Percentiles rank a stretch among this genome's conserved stretches.
Evolutionary conservation across 2,113 vertebrate genomes (phyloP).

Genomic region (Rhizomys pruinosus): DNA sequence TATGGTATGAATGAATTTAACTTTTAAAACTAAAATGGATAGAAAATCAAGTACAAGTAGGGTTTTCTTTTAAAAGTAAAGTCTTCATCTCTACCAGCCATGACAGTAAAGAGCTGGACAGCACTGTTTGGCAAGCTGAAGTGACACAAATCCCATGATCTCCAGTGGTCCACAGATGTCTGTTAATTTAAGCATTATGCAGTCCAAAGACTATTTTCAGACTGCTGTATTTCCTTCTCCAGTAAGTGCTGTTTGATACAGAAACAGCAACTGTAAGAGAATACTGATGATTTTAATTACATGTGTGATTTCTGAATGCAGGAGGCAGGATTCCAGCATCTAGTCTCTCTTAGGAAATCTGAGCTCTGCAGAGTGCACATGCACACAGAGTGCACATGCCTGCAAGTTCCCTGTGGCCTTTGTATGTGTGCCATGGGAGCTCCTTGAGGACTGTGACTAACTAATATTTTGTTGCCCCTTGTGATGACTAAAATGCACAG

Average conservation of each 20-base stretch:
- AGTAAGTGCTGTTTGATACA: background rate
- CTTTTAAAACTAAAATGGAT: background rate
- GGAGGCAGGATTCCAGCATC: background rate
- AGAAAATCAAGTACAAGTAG: background rate
- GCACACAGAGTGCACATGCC: background rate
- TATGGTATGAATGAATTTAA: background rate
- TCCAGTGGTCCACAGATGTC: background rate
- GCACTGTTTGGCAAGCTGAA: background rate
- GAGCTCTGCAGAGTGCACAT: background rate
- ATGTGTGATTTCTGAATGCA: background rate
- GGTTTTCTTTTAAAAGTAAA: background rate
- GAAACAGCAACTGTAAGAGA: constrained; percentile 30
- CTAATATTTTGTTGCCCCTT: background rate
- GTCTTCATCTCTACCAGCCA: background rate
- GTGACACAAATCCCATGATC: background rate
- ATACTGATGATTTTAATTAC: constrained; percentile 42
- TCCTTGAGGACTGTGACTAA: constrained; percentile 3
- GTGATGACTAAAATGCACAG: background rate
- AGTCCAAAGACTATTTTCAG: constrained; percentile 7
- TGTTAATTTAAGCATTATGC: background rate
- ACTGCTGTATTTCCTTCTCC: constrained; percentile 7
- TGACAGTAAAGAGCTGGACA: background rate
- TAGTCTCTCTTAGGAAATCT: background rate
- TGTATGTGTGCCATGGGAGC: background rate
- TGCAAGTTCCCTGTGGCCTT: background rate